Evolutionary conservation across 2,797 vertebrate genomes (phyloP), one percentile per base, ranked within the genome.

Genomic region (Clarias laeviceps): DNA sequence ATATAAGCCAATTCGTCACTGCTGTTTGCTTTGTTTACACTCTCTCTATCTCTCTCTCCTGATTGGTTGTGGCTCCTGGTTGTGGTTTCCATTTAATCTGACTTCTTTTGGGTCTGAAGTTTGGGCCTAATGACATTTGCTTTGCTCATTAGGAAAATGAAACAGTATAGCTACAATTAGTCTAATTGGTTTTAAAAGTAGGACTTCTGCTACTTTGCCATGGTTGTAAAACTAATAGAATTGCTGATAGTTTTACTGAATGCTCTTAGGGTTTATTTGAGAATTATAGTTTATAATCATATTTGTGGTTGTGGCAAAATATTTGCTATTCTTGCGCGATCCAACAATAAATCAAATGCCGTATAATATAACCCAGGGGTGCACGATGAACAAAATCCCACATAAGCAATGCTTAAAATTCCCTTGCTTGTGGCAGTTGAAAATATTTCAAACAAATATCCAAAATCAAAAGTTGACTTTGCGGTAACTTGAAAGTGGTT

Each of bases 111-210:
- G 62, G 8, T 7, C 77, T 62, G 34, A 62, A 79, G 34, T 64
- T 79, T 24, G 12, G 11, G 4, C 4, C 11, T 61, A 61, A 61
- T 79, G 32, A 37, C 32, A 61, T 61, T 37, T 79, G 57, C 61
- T 62, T 79, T 79, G 77, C 59, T 62, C 57, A 79, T 62, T 61
- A 62, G 40, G 57, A 62, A 61, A 79, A 62, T n/a, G 0, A 62
- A 40, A 34, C 20, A 37, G 11, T 61, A 6, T 62, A 61, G 32
- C 76, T 61, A n/a, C 29, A 37, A 62, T 78, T 34, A 34, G 0
- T 18, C 76, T 78, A 59, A 79, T n/a, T 37, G 27, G 27, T 57
- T 61, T 62, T 12, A 59, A 76, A 20, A 57, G 27, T 59, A 59
- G 1, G 29, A 29, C 50, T 32, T 77, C 18, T 57, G 34, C 54